Conservation (phyloP, 2,113 vertebrate species). For the Trogon surrucura region DNA sequence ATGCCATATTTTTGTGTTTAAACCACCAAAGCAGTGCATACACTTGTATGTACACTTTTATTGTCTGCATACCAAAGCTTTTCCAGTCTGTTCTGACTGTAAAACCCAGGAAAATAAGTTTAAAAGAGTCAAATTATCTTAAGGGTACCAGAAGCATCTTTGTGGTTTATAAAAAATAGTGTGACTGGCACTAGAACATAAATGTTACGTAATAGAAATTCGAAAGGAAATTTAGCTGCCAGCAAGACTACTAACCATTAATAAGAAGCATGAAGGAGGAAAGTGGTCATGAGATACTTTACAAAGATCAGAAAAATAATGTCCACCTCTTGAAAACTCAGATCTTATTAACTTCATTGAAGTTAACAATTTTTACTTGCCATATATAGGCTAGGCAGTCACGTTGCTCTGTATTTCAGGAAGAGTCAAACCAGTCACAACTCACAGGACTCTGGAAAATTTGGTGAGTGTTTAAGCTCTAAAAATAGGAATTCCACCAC, state of each 20-base stretch:
- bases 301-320: not conserved
- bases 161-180: not conserved
- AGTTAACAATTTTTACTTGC: not conserved
- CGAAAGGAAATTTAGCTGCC: not conserved
- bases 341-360: not conserved
- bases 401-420: not conserved
- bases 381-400: not conserved
- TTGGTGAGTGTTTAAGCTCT: not conserved
- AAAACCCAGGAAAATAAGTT: not conserved
- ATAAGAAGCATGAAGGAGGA: not conserved
- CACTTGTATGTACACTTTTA: not conserved
- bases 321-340: not conserved
- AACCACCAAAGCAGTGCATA: not conserved
- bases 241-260: not conserved
- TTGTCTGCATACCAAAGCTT: not conserved
- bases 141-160: not conserved
- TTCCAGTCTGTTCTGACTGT: not conserved
- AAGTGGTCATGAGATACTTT: not conserved
- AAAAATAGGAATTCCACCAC: not conserved
- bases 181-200: not conserved
- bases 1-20: too few species aligned
- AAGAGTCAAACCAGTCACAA: not conserved
- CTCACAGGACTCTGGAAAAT: not conserved
- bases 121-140: not conserved
- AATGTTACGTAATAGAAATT: not conserved